phyloP scores from a whole-genome alignment of 2,888 invertebrate species.

The Capitulum mitella region DNA sequence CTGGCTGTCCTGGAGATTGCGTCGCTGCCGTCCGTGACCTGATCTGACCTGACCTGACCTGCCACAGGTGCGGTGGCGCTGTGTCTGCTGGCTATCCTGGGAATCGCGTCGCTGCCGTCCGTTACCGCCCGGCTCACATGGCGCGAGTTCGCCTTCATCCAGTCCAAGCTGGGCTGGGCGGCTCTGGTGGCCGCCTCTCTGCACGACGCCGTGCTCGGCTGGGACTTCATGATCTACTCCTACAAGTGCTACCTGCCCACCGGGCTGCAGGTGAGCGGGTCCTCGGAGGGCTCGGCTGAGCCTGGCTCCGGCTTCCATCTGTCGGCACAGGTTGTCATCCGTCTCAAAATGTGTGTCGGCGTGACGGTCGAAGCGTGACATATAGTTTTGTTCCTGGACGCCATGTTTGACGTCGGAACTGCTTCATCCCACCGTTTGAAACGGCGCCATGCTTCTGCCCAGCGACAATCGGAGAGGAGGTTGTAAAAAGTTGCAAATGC shows the following conservation, averaged over 20 bases:
- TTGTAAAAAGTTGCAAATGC: no score
- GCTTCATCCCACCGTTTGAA: not conserved
- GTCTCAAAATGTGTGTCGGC: no score
- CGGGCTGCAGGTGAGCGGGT: constrained; percentile 34
- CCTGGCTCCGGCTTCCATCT: not conserved
- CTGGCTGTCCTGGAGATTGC: no score
- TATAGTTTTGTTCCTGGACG: not conserved
- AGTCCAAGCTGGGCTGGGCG: constrained; percentile 36
- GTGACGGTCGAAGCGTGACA: not conserved
- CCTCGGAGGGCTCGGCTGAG: no score
- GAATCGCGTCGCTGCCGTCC: constrained; percentile 36
- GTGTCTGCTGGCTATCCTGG: constrained; percentile 34
- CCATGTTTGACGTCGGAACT: not conserved
- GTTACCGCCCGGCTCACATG: constrained; percentile 36
- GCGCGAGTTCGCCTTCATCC: constrained; percentile 37
- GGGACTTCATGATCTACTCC: constrained; percentile 35
- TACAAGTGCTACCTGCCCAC: constrained; percentile 36
- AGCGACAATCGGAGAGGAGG: no score
- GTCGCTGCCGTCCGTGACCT: no score
- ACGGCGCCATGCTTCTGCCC: not conserved
- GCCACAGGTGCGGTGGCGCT: constrained; percentile 32
- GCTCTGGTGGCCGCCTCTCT: constrained; percentile 31
- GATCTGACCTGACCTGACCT: not conserved
- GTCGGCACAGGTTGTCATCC: not conserved
- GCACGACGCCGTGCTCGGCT: constrained; percentile 35